These are phyloP conservation scores for Rhodinocichla rosea DNA, from an alignment of 2,113 vertebrate genomes.

Conservation along the genomic window DNA sequence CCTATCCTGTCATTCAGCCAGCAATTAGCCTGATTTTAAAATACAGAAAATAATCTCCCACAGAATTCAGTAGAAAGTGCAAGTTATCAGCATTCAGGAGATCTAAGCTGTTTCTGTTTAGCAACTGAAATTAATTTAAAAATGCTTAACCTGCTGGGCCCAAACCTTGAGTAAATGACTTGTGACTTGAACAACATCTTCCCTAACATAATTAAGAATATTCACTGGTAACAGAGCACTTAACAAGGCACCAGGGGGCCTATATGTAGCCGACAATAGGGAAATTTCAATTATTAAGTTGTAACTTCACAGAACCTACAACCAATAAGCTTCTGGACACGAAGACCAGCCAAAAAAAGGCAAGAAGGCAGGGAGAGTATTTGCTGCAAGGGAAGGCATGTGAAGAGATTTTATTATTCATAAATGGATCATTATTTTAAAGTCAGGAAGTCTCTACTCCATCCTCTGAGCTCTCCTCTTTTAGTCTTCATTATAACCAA, in stretches of 20 bases:
- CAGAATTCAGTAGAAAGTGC: background rate
- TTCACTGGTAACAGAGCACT: constrained; percentile 7
- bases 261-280: background rate
- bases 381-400: background rate
- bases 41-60: background rate
- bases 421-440: background rate
- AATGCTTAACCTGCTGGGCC: constrained; percentile 50
- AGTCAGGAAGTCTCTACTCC: background rate
- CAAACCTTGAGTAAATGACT: constrained; percentile 41
- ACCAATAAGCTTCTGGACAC: background rate
- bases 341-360: background rate
- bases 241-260: constrained; percentile 34
- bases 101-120: background rate
- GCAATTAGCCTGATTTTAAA: background rate
- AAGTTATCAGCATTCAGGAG: background rate
- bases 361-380: background rate
- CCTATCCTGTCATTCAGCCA: background rate
- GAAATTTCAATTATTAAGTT: background rate
- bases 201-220: constrained; percentile 26
- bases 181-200: constrained; percentile 29
- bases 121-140: constrained; percentile 43
- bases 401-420: background rate
- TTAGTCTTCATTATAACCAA: background rate
- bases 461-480: background rate
- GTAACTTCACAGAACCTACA: background rate